Percentiles rank a stretch among this genome's conserved stretches.
Conservation (phyloP, 1,140 invertebrate genomes). For the Heliconius melpomene region DNA sequence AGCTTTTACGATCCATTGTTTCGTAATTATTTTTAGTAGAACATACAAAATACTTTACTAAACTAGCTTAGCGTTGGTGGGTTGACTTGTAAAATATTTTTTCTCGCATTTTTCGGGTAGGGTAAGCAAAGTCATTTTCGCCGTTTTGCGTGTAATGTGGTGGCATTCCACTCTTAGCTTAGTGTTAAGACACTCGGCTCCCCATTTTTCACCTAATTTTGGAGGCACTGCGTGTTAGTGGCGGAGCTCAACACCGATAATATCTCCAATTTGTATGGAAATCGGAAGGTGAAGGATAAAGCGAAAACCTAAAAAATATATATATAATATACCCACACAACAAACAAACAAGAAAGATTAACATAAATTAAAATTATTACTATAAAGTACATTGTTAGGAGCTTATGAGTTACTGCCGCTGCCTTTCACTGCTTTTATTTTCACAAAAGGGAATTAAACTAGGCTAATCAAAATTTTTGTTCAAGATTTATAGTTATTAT, state of each 20-base stretch:
- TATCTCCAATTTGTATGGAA: too few species aligned
- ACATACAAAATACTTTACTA: background rate
- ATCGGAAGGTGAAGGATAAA: too few species aligned
- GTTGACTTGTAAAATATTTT: too few species aligned
- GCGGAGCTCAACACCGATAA: too few species aligned
- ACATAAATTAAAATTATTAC: constrained; percentile 4
- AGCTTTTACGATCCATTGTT: background rate
- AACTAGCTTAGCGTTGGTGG: background rate
- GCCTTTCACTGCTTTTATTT: background rate
- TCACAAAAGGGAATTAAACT: constrained; percentile 1
- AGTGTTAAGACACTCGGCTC: too few species aligned
- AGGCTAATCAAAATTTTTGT: constrained; percentile 44
- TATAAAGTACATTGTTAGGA: background rate
- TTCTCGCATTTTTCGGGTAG: too few species aligned
- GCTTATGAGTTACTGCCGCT: background rate
- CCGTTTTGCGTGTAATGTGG: too few species aligned
- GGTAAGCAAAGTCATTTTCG: too few species aligned
- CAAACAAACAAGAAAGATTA: background rate
- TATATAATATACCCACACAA: background rate
- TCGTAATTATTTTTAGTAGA: constrained; percentile 13
- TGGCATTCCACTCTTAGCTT: too few species aligned
- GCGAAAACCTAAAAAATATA: background rate
- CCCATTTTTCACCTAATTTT: too few species aligned
- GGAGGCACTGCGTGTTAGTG: too few species aligned
- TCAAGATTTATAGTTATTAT: constrained; percentile 42